Evolutionary conservation across 2,888 invertebrate species (phyloP).

Genomic region (Acleris holmiana): DNA sequence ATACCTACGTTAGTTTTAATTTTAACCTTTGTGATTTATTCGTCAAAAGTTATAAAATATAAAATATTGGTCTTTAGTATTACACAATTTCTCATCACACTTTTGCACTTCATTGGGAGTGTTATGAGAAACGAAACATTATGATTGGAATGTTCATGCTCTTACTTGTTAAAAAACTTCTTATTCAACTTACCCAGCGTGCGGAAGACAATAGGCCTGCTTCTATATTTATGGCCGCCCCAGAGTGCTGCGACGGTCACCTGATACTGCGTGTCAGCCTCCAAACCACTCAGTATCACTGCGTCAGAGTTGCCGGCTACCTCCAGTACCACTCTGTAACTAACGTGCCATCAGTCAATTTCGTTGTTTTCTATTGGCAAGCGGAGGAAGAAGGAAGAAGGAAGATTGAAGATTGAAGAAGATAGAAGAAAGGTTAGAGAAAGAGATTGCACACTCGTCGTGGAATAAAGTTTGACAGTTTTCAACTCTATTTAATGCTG

Average conservation of each 20-base stretch:
- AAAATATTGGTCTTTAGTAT: no score
- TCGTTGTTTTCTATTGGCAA: constrained; percentile 70
- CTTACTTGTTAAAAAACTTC: no score
- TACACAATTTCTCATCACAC: no score
- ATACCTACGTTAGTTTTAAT: no score
- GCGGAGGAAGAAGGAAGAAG: constrained; percentile 55
- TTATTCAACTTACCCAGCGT: constrained; percentile 87
- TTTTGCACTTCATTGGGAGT: no score
- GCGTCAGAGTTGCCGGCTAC: constrained; percentile 95
- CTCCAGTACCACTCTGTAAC: constrained; percentile 97
- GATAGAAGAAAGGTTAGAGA: constrained; percentile 21
- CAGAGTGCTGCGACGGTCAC: constrained; percentile 93
- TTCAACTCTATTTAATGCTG: no score
- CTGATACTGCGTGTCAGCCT: constrained; percentile 95
- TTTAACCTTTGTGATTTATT: no score
- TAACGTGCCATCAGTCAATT: constrained; percentile 88
- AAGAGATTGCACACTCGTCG: no score
- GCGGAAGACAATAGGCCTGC: constrained; percentile 95
- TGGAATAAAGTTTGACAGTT: no score
- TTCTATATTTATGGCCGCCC: constrained; percentile 92
- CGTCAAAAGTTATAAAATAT: no score
- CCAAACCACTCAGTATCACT: constrained; percentile 91
- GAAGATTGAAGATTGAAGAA: constrained; percentile 49
- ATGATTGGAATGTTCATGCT: no score
- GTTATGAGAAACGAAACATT: no score